phyloP scores from a whole-genome alignment of 2,113 vertebrate genomes.

The Cyphomyrus discorhynchus region DNA sequence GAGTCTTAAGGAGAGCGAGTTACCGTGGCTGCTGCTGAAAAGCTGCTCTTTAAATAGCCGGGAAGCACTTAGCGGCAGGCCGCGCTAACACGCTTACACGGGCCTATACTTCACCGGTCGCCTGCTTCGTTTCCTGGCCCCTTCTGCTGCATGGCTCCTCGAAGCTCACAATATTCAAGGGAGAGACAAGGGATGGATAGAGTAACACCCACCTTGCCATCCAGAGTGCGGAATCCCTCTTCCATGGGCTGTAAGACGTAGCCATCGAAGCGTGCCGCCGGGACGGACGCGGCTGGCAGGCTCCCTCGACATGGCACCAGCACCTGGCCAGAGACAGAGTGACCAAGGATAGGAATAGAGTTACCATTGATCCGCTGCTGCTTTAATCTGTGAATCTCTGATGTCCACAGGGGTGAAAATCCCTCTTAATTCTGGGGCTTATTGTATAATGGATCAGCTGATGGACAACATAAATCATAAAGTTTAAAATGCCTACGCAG shows the following conservation, averaged over 20 bases:
- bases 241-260: conserved; percentile 75
- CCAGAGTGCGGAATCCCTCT: conserved; percentile 71
- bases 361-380: neutral
- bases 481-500: neutral
- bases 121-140: neutral
- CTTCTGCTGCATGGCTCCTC: neutral
- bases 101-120: neutral
- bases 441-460: neutral
- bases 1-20: neutral
- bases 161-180: neutral
- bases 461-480: neutral
- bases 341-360: neutral
- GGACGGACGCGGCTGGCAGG: conserved; percentile 53
- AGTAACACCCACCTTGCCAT: conserved; percentile 73
- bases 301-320: conserved; percentile 86
- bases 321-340: conserved; percentile 49
- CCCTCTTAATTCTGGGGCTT: neutral
- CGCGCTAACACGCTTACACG: neutral
- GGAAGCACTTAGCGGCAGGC: neutral
- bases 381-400: neutral
- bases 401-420: neutral
- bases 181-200: no score
- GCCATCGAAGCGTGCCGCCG: conserved; percentile 76
- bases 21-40: neutral
- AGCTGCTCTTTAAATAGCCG: conserved; percentile 2